Conservation (phyloP, 1,140 invertebrate species). For the Conus betulinus region DNA sequence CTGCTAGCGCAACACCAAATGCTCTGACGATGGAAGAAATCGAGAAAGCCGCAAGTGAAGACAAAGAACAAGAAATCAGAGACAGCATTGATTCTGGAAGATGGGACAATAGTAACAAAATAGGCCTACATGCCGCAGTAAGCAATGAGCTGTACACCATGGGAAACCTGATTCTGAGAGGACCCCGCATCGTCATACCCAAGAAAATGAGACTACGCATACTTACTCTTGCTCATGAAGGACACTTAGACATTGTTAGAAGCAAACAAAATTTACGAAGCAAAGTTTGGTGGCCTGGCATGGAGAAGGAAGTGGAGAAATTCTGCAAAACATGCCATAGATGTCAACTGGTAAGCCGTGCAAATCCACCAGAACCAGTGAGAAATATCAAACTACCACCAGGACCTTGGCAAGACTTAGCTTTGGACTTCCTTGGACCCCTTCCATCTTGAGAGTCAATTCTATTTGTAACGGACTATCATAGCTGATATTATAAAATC, state of each 20-base stretch:
- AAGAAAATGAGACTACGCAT: conserved; percentile 25
- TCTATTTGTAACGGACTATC: conserved; percentile 48
- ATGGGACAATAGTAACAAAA: conserved; percentile 11
- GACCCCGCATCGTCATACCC: conserved; percentile 41
- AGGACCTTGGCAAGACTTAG: conserved; percentile 51
- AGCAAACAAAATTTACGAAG: conserved; percentile 43
- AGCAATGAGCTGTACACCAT: conserved; percentile 39
- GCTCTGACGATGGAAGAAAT: conserved; percentile 31
- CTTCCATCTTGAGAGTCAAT: conserved; percentile 49
- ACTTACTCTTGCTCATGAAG: conserved; percentile 41
- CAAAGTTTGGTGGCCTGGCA: conserved; percentile 53
- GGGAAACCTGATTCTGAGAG: conserved; percentile 44
- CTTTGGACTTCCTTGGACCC: conserved; percentile 47
- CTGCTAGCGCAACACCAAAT: too few species aligned
- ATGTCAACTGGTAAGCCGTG: conserved; percentile 44
- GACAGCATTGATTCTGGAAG: neutral
- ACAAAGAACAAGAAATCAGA: conserved; percentile 25
- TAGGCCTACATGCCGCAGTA: conserved; percentile 35
- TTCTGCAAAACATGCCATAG: conserved; percentile 46
- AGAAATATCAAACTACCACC: conserved; percentile 33
- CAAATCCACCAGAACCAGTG: conserved; percentile 42
- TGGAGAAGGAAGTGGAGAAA: conserved; percentile 54
- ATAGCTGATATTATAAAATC: conserved; percentile 47
- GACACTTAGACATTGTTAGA: too few species aligned
- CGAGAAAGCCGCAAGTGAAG: conserved; percentile 1